phyloP scores from a whole-genome alignment of 2,797 vertebrate species.

The Coendou prehensilis region DNA sequence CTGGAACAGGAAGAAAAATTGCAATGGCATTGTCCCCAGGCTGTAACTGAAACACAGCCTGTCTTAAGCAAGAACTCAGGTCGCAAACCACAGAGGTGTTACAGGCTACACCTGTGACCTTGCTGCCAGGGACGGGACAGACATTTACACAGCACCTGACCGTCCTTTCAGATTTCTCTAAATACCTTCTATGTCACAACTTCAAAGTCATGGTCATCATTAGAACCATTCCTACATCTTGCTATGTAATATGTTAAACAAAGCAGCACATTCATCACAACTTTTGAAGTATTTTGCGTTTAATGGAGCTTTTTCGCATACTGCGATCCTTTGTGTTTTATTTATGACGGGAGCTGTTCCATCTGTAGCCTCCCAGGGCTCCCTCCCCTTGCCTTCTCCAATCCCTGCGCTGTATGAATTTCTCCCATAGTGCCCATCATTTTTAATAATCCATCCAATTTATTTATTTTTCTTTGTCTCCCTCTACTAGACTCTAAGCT shows the following conservation, averaged over 20 bases:
- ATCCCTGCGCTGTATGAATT: neutral
- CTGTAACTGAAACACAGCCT: slow-evolving; percentile 3
- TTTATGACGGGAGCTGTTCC: neutral
- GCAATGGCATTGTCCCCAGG: neutral
- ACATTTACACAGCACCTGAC: slow-evolving; percentile 3
- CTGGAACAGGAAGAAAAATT: neutral
- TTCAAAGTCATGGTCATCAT: neutral
- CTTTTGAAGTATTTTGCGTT: neutral
- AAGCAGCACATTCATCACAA: neutral
- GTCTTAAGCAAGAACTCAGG: neutral
- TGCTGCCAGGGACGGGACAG: slow-evolving; percentile 49
- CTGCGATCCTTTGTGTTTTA: neutral
- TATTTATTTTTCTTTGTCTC: neutral
- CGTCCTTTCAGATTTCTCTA: neutral
- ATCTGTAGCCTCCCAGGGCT: neutral
- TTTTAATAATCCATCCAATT: neutral
- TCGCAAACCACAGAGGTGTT: slow-evolving; percentile 48
- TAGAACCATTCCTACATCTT: neutral
- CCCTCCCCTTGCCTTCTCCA: neutral
- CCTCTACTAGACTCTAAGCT: neutral
- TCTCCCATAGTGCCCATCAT: neutral
- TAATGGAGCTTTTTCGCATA: neutral
- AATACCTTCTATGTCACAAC: slow-evolving; percentile 8
- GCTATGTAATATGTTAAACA: neutral
- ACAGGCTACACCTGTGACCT: slow-evolving; percentile 58